phyloP scores from a whole-genome alignment of 2,113 vertebrate species.

The Hippocampus guttulatus region DNA sequence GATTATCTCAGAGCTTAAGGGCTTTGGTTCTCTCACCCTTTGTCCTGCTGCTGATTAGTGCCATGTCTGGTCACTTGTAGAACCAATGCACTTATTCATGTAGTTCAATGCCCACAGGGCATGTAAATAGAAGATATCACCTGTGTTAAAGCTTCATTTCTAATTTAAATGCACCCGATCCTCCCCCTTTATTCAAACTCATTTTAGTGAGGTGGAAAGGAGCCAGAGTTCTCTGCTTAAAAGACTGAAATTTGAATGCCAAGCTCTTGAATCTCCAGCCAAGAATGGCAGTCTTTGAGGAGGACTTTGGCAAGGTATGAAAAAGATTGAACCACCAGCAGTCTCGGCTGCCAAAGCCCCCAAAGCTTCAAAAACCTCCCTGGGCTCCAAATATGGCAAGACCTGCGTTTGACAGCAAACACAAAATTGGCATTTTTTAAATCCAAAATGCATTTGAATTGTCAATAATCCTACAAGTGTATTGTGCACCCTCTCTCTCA shows the following conservation, averaged over 20 bases:
- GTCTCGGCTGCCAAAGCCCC: conserved; percentile 44
- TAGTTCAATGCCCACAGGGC: conserved; percentile 30
- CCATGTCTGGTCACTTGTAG: conserved; percentile 54
- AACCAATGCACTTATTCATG: conserved; percentile 53
- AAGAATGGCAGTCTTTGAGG: conserved; percentile 56
- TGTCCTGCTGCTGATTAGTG: conserved; percentile 34
- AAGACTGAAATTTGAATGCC: conserved; percentile 43
- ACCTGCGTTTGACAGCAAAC: conserved; percentile 24
- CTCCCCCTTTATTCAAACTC: conserved; percentile 36
- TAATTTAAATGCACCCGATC: conserved; percentile 17
- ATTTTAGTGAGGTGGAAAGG: conserved; percentile 38
- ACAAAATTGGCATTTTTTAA: conserved; percentile 1
- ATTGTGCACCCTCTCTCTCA: neutral
- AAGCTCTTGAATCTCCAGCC: conserved; percentile 37
- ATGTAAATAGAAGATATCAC: conserved; percentile 32
- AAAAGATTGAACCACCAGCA: conserved; percentile 58
- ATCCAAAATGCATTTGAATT: neutral
- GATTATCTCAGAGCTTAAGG: conserved; percentile 46
- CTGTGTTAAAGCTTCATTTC: conserved; percentile 39
- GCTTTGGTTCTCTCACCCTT: conserved; percentile 45
- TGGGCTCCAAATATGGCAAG: conserved; percentile 50
- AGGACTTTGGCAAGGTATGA: conserved; percentile 56
- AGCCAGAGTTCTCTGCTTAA: conserved; percentile 42
- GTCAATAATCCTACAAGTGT: neutral
- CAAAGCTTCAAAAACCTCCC: conserved; percentile 33